Evolutionary conservation across 2,113 vertebrate species (phyloP).

Genomic region (Boulengeromyrus knoepffleri): DNA sequence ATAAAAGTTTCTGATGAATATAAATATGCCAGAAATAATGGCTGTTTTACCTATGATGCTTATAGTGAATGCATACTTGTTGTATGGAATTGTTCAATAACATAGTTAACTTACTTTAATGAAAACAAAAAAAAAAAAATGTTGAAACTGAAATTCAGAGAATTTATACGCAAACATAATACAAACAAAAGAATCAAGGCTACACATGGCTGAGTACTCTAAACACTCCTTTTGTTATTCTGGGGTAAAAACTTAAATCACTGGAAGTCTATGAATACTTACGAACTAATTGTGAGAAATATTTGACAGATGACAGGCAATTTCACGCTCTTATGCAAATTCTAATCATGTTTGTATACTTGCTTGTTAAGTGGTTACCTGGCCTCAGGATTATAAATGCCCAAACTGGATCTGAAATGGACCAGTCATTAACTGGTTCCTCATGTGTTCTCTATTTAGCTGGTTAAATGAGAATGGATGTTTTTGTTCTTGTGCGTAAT

Average conservation of each 20-base stretch:
- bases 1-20: not conserved
- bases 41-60: not conserved
- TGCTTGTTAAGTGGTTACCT: not conserved
- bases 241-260: not conserved
- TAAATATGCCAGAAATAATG: not conserved
- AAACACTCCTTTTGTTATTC: not conserved
- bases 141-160: not conserved
- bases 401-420: not conserved
- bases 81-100: not conserved
- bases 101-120: not conserved
- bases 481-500: not conserved
- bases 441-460: not conserved
- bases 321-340: not conserved
- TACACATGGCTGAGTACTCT: not conserved
- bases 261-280: not conserved
- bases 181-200: not conserved
- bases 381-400: not conserved
- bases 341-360: not conserved
- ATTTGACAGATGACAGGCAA: not conserved
- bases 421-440: not conserved
- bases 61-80: not conserved
- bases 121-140: no score
- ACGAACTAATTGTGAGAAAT: not conserved
- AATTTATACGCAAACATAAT: not conserved
- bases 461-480: not conserved